These are phyloP conservation scores for Odobenus rosmarus DNA, from an alignment of 2,113 vertebrate genomes.

Conservation along the genomic window DNA sequence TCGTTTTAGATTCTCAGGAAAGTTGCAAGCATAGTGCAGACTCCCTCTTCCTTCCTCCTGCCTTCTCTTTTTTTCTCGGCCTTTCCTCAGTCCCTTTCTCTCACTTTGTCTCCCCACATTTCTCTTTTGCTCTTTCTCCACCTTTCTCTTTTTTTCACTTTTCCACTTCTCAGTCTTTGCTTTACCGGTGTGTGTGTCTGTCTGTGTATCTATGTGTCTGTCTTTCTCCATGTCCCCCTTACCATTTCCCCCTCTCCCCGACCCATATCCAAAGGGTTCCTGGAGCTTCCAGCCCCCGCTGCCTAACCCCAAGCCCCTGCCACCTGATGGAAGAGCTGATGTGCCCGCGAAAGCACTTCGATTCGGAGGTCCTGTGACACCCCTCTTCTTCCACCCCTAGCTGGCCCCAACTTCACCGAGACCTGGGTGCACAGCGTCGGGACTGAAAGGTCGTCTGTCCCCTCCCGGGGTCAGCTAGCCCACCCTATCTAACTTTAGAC, in stretches of 20 bases:
- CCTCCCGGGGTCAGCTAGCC: neutral
- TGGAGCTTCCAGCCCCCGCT: neutral
- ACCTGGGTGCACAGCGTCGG: neutral
- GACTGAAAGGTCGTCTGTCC: neutral
- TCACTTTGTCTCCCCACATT: neutral
- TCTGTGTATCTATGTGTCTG: neutral
- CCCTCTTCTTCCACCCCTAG: neutral
- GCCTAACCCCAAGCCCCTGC: neutral
- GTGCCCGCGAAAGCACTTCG: neutral
- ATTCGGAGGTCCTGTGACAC: neutral
- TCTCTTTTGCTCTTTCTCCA: neutral
- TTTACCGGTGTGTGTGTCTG: neutral
- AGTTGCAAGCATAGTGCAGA: neutral
- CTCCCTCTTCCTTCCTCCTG: neutral
- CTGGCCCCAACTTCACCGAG: neutral
- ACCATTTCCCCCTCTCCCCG: neutral
- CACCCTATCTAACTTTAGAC: neutral
- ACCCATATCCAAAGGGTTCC: neutral
- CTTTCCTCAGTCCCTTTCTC: neutral
- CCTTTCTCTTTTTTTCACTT: neutral
- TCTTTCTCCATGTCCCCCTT: neutral
- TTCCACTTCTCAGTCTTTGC: neutral
- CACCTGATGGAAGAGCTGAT: neutral
- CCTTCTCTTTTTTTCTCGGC: neutral
- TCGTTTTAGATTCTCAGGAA: neutral